Conservation (phyloP, 2,113 vertebrate genomes). For the Ibidorhyncha struthersii region DNA sequence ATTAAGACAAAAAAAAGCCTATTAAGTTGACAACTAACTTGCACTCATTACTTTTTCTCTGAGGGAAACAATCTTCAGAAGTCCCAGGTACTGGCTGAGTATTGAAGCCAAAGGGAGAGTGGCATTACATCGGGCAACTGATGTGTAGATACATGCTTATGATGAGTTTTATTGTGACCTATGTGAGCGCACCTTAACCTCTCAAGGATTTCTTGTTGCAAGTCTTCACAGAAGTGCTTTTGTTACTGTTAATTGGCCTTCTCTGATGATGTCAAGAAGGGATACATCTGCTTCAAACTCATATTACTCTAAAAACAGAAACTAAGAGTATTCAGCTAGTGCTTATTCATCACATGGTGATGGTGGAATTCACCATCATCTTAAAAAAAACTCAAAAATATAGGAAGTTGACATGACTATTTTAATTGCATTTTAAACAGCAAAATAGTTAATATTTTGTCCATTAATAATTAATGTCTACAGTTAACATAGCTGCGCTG, state of each 20-base stretch:
- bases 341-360: neutral
- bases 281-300: neutral
- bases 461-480: neutral
- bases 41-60: neutral
- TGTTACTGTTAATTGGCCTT: neutral
- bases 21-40: neutral
- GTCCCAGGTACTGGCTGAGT: neutral
- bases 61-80: neutral
- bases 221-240: neutral
- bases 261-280: neutral
- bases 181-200: rapidly evolving
- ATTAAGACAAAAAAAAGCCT: neutral
- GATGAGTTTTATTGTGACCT: neutral
- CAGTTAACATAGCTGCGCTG: neutral
- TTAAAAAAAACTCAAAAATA: neutral
- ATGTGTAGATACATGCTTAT: neutral
- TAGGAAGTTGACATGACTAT: neutral
- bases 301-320: neutral
- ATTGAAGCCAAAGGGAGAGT: neutral
- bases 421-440: neutral
- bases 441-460: neutral
- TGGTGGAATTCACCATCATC: neutral
- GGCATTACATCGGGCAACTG: neutral
- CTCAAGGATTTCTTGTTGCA: neutral
- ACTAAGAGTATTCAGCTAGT: neutral